phyloP scores from a whole-genome alignment of 2,113 vertebrate genomes.

The Chelonoidis abingdonii region DNA sequence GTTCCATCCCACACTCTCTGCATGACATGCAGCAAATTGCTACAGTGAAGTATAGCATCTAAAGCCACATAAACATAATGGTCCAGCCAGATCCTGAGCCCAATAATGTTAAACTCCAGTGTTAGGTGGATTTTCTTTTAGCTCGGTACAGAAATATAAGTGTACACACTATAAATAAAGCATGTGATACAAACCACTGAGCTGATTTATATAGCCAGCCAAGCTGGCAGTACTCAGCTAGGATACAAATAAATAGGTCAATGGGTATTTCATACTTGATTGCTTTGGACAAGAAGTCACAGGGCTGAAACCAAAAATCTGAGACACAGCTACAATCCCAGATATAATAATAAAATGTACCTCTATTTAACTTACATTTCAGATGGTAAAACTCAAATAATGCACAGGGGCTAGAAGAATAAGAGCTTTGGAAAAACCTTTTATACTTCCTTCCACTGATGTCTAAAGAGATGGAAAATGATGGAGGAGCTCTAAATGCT shows the following conservation, averaged over 20 bases:
- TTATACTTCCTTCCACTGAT: background rate
- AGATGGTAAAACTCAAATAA: background rate
- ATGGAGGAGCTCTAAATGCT: background rate
- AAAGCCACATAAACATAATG: background rate
- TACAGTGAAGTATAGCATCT: background rate
- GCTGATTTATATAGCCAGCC: background rate
- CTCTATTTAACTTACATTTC: accelerated
- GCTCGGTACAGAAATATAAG: background rate
- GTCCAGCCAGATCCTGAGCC: background rate
- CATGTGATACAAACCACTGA: background rate
- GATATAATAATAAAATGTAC: accelerated
- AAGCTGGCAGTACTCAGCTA: conserved; percentile 27
- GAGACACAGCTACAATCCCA: background rate
- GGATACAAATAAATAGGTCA: conserved; percentile 57
- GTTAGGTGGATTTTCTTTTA: background rate
- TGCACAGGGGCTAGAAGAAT: background rate
- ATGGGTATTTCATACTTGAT: conserved; percentile 43
- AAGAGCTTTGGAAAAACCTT: background rate
- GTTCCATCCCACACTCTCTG: background rate
- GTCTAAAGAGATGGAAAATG: background rate
- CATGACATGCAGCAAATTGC: background rate
- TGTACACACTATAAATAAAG: background rate
- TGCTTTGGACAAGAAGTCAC: conserved; percentile 1
- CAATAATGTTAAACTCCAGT: background rate
- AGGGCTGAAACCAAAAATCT: background rate